Base-by-base conservation (phyloP, 2,113 vertebrate species). In the Heterochromis multidens region DNA sequence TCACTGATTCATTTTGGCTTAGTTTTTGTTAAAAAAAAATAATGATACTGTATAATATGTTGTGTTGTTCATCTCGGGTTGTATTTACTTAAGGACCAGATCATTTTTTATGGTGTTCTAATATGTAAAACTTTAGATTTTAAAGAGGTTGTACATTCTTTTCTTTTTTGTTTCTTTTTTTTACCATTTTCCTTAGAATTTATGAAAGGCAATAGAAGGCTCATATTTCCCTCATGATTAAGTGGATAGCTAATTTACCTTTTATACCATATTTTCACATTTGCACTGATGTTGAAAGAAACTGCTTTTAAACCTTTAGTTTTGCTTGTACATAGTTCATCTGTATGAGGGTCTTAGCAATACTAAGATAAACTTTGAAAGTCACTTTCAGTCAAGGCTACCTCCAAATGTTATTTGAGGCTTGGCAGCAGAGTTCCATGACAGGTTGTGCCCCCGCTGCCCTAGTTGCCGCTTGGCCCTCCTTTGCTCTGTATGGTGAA, bases 361-460 rank as follows among this genome's bases (percentile, higher is more conserved):
- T 37, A 77, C 59, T 40, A 70, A 91, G 81, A 87, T 65, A 89
- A 95, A 95, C 92, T 96, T 95, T 95, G 89, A 95, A 96, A 96
- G 96, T 96, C 91, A 95, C 95, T 95, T 95, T 95, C 86, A 94
- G 91, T 94, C 84, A 87, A 89, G 87, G 84, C 88, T 93, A 93
- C 93, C 93, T 94, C 90, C 91, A 93, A 95, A 94, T 92, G 92
- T 93, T 94, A 91, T 92, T 92, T 91, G 89, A 88, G 81, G 91
- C 86, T 95, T 96, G 96, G 96, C 95, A 95, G 88, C 85, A 83
- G 77, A 85, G 78, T 89, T 92, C 76, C 87, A 88, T 94, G 94
- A 95, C 96, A 96, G 95, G 95, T 95, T 96, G 95, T 92, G 94
- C 88, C 91, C 94, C 93, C 35, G 83, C 91, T 94, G 93, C 91